phyloP scores from a whole-genome alignment of 2,888 invertebrate species.

The Hipparchia sbordonii region DNA sequence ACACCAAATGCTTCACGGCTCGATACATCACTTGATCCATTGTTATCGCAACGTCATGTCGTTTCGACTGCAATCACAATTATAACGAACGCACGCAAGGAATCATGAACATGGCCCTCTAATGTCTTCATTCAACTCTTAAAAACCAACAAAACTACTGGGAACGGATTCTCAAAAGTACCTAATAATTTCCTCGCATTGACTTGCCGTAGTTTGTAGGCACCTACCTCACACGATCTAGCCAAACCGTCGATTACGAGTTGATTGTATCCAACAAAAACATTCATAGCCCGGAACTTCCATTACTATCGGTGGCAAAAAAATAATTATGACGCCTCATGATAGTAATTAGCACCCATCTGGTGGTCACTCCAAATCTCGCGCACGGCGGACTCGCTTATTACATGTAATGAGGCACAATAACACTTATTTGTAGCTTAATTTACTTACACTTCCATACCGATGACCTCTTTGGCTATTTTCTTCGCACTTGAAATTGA shows the following conservation, averaged over 20 bases:
- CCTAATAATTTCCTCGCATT: slow-evolving; percentile 68
- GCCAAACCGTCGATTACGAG: slow-evolving; percentile 74
- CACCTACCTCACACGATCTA: slow-evolving; percentile 76
- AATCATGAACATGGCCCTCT: slow-evolving; percentile 69
- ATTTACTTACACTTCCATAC: slow-evolving; percentile 3
- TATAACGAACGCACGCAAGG: slow-evolving; percentile 70
- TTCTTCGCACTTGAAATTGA: background rate
- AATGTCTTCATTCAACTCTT: slow-evolving; percentile 76
- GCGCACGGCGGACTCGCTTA: slow-evolving; percentile 55
- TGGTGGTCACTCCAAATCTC: slow-evolving; percentile 74
- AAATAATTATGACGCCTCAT: slow-evolving; percentile 80
- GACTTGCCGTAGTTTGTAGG: slow-evolving; percentile 40
- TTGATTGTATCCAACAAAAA: slow-evolving; percentile 81
- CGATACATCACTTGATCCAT: slow-evolving; percentile 26
- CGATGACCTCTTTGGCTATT: slow-evolving; percentile 1
- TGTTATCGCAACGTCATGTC: slow-evolving; percentile 55
- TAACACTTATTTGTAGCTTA: slow-evolving; percentile 14
- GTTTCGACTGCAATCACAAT: slow-evolving; percentile 68
- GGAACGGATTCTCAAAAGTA: slow-evolving; percentile 62
- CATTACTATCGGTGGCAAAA: slow-evolving; percentile 74
- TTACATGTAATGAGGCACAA: slow-evolving; percentile 41
- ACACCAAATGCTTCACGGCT: slow-evolving; percentile 18
- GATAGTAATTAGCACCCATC: slow-evolving; percentile 81
- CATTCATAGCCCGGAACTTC: slow-evolving; percentile 78
- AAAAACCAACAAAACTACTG: slow-evolving; percentile 59